Base-by-base conservation (phyloP, 2,797 vertebrate species). In the Steatocranus sp. region DNA sequence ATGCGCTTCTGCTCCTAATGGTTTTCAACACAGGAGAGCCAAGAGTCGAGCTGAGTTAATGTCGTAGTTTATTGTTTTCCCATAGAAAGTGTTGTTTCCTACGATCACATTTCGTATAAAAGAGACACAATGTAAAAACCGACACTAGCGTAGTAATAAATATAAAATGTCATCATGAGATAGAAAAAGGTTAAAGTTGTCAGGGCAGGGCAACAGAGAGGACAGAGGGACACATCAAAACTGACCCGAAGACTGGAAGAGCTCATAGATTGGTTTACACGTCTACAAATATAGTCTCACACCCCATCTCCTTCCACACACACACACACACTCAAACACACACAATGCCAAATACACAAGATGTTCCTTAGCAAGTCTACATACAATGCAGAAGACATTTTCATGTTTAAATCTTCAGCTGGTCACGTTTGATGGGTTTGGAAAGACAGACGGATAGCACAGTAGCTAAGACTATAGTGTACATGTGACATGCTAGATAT, bases 41-140 rank as follows among this genome's bases (percentile, higher is more conserved):
- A 83, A 46, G 58, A 82, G 50, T 66, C 58, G 36, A 49, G 49
- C 54, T 75, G 86, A 86, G 82, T 90, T 87, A 90, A 90, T 58
- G 88, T 88, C 27, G 14, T 91, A 89, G 85, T 95, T 96, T 96
- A 96, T 96, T 96, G 91, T 90, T 90, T 88, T 84, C 85, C 78
- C 82, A 89, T 66, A 91, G 86, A 93, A 90, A 93, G 77, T 80
- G 80, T 91, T 83, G 50, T 91, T 91, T 90, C 78, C 76, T 87
- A 86, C 56, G 66, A 87, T 91, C 85, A 91, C 78, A 84, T 93
- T 93, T 93, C 54, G 86, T 94, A 95, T 91, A 95, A 95, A 95
- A 94, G 91, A 94, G 83, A 94, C 84, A 91, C 85, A 92, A 83
- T 91, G 88, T 92, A 91, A 92, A 94, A 95, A 93, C 77, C 20